Evolutionary conservation across 2,113 vertebrate species (phyloP), one percentile per base, ranked within the genome.

Genomic region (Steatornis caripensis): DNA sequence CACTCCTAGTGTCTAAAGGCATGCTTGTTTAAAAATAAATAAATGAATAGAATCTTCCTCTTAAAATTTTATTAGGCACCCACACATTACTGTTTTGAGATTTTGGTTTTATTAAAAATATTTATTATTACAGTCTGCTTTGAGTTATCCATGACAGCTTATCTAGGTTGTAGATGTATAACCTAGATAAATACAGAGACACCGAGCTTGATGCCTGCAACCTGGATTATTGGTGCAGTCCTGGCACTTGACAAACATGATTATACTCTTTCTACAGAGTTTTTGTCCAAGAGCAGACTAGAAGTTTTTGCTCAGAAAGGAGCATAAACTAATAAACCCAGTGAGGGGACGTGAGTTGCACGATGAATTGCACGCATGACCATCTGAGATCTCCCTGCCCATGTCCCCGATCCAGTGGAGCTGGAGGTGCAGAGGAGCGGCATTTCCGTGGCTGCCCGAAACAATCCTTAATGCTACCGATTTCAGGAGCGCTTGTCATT

Each of bases 381-480:
- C 14, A 12, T 70, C 32, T 85, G 55, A 84, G 36, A 49, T 45
- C n/a, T 46, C 17, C 23, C 43, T 76, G 36, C 23, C 26, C 0
- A 0, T 8, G 24, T 62, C 15, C 15, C 22, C 1, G 3, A 15
- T 26, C 8, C 32, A 9, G 5, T 30, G 30, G 41, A 74, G n/a
- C 45, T 53, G 19, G 14, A 27, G 2, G 1, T 12, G 6, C 0
- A 1, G 30, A 62, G 49, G 3, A 37, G 32, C 36, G 58, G 27
- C 6, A 1, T 53, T 74, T 54, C 45, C 19, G 6, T 51, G 21
- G 5, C 34, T 87, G 30, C 19, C 54, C 48, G 10, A 34, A 55
- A 27, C 23, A 21, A 19, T 91, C 48, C 3, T 41, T 81, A 77
- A 32, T 39, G 36, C 45, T 69, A 3, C 23, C 1, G 0, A 37